Evolutionary conservation across 2,797 vertebrate species (phyloP).

Genomic region (Sebastolobus altivelis): DNA sequence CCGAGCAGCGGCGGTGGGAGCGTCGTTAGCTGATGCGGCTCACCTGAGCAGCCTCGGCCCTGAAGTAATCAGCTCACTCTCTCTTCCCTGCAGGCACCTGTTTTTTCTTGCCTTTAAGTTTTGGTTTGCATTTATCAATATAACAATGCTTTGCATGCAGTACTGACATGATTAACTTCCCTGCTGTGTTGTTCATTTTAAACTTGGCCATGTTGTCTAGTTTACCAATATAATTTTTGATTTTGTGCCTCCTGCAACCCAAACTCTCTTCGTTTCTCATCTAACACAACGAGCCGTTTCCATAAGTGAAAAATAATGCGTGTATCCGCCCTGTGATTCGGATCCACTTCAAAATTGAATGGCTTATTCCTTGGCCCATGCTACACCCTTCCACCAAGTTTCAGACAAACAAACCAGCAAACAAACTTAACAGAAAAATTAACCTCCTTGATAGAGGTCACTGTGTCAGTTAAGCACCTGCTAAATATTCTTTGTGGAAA

Average conservation of each 20-base stretch:
- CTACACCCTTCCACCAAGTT: background rate
- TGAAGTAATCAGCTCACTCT: constrained; percentile 3
- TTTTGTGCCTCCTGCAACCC: background rate
- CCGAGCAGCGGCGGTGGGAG: background rate
- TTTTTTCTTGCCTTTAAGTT: background rate
- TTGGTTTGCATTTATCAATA: constrained; percentile 1
- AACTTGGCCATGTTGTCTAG: background rate
- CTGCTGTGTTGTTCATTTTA: background rate
- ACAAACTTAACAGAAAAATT: background rate
- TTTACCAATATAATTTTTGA: background rate
- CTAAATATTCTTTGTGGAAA: constrained; percentile 1
- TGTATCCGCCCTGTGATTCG: background rate
- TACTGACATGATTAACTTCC: background rate
- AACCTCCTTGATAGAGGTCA: background rate
- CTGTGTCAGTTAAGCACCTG: background rate
- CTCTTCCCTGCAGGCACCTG: background rate
- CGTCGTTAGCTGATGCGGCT: background rate
- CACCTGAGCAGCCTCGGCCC: constrained; percentile 3
- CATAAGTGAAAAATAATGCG: background rate
- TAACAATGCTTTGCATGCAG: background rate
- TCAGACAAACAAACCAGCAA: background rate
- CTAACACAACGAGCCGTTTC: background rate
- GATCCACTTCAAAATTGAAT: background rate
- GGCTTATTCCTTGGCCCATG: background rate
- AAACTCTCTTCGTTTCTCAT: background rate